Conservation (phyloP, 2,888 invertebrate genomes). For the Ormia ochracea region DNA sequence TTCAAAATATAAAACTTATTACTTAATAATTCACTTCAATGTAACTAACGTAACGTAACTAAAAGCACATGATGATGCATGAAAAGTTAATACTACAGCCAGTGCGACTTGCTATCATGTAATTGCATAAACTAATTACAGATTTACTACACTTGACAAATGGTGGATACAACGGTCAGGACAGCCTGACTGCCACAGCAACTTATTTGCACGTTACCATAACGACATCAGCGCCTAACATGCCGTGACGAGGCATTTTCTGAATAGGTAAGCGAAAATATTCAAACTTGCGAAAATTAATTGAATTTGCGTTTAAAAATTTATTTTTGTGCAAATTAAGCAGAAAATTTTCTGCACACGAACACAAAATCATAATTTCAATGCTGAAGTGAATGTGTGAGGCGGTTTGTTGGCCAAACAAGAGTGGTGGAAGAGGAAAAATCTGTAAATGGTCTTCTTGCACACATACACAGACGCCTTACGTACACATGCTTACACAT, state of each 20-base stretch:
- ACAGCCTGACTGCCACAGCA: background rate
- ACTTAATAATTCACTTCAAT: too few relatives aligned
- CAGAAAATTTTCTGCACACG: constrained; percentile 47
- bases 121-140: too few relatives aligned
- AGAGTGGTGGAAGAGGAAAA: background rate
- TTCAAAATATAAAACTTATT: too few relatives aligned
- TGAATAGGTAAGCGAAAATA: constrained; percentile 53
- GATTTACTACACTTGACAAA: too few relatives aligned
- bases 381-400: background rate
- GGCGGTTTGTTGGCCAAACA: background rate
- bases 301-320: constrained; percentile 53
- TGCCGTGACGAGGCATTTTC: constrained; percentile 46
- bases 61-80: too few relatives aligned
- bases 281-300: constrained; percentile 50
- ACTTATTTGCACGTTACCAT: background rate
- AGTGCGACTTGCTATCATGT: too few relatives aligned
- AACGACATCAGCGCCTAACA: constrained; percentile 42
- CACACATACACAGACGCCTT: background rate
- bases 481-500: too few relatives aligned
- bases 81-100: too few relatives aligned
- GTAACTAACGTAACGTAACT: too few relatives aligned
- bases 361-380: constrained; percentile 15
- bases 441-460: background rate
- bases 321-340: constrained; percentile 56
- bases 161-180: too few relatives aligned